These are phyloP conservation scores for Phainopepla nitens DNA, from an alignment of 2,113 vertebrate genomes.

Conservation along the genomic window DNA sequence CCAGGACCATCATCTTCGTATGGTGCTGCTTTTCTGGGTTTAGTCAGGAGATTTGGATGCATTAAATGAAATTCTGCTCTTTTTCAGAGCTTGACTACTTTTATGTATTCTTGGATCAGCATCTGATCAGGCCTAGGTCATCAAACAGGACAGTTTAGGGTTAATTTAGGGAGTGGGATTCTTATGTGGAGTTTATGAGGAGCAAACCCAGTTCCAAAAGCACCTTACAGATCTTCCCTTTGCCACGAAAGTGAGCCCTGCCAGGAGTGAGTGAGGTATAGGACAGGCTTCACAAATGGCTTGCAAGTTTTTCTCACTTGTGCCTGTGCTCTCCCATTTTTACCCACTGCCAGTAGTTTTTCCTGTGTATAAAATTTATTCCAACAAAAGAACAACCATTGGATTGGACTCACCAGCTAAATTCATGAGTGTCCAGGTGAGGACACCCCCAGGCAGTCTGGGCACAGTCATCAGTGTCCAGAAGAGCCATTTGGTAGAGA, in stretches of 20 bases:
- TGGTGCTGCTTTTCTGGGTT: neutral
- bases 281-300: neutral
- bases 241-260: accelerated
- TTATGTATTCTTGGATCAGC: neutral
- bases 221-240: neutral
- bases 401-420: neutral
- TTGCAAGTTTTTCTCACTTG: neutral
- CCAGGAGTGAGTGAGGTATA: neutral
- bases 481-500: neutral
- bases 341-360: neutral
- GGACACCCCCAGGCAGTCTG: neutral
- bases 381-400: neutral
- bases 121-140: neutral
- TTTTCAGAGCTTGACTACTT: neutral
- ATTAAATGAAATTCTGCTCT: neutral
- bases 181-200: neutral
- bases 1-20: neutral
- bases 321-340: neutral
- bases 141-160: neutral
- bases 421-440: neutral
- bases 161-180: neutral
- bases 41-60: neutral
- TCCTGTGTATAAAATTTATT: neutral
- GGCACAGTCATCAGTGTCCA: neutral
- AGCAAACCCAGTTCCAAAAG: neutral